Percentiles rank a stretch among this genome's conserved stretches.
Conservation (phyloP, 1,140 invertebrate genomes). For the Drosophila suzukii region DNA sequence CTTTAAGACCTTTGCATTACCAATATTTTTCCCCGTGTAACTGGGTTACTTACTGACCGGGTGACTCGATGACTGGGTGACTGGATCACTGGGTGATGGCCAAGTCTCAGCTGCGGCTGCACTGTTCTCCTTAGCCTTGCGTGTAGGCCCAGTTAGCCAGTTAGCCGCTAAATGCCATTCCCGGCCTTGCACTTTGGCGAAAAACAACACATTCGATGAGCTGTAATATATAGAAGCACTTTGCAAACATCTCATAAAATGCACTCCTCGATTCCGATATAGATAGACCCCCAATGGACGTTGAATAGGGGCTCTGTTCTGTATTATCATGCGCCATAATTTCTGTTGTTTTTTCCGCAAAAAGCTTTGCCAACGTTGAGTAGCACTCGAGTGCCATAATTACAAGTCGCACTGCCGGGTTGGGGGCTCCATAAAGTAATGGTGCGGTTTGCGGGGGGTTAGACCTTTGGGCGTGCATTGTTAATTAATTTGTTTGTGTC, state of each 20-base stretch:
- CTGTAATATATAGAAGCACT: slow-evolving; percentile 33
- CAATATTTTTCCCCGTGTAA: not conserved
- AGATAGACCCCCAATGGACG: slow-evolving; percentile 21
- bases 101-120: slow-evolving; percentile 8
- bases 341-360: slow-evolving; percentile 59
- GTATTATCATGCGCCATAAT: slow-evolving; percentile 67
- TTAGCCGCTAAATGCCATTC: slow-evolving; percentile 46
- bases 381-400: slow-evolving; percentile 78
- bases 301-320: slow-evolving; percentile 1
- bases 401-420: slow-evolving; percentile 57
- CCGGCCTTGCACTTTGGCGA: slow-evolving; percentile 60
- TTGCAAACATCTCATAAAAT: slow-evolving; percentile 45
- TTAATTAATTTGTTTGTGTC: slow-evolving; percentile 78
- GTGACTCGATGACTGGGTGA: slow-evolving; percentile 19
- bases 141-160: slow-evolving; percentile 52
- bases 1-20: no score
- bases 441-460: not conserved
- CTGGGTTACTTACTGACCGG: not conserved
- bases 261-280: slow-evolving; percentile 47
- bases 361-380: slow-evolving; percentile 49
- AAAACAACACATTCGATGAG: slow-evolving; percentile 28
- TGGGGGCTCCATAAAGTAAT: not conserved
- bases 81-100: slow-evolving; percentile 34
- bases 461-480: slow-evolving; percentile 57
- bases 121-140: slow-evolving; percentile 8